Conservation (phyloP, 2,113 vertebrate species). For the Centropus bengalensis region DNA sequence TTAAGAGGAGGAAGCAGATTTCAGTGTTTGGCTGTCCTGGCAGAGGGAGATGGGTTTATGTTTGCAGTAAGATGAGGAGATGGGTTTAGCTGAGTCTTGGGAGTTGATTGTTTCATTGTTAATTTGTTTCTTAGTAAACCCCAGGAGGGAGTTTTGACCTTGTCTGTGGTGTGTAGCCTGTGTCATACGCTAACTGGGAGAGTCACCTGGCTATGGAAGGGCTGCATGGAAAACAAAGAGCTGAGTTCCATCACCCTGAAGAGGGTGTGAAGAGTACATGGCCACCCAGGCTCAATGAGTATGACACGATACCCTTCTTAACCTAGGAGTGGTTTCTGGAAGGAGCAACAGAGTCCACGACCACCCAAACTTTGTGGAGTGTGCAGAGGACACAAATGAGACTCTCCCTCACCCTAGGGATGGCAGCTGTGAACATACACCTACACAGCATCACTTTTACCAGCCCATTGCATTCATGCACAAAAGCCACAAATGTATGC, state of each 20-base stretch:
- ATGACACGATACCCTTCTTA: not conserved
- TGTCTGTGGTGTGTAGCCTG: not conserved
- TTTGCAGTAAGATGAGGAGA: not conserved
- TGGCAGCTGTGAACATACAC: slow-evolving; percentile 54
- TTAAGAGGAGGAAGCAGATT: slow-evolving; percentile 37
- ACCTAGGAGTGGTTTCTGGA: slow-evolving; percentile 46
- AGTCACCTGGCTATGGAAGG: not conserved
- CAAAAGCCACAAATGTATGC: not conserved
- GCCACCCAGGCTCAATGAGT: slow-evolving; percentile 50
- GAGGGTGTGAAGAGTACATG: slow-evolving; percentile 6
- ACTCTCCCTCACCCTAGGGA: slow-evolving; percentile 14
- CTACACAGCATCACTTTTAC: not conserved
- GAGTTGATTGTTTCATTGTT: slow-evolving; percentile 3
- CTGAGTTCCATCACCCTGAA: not conserved
- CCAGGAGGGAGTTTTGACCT: slow-evolving; percentile 23
- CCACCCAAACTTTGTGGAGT: slow-evolving; percentile 52
- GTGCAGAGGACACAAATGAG: not conserved
- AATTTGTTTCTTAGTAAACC: slow-evolving; percentile 6
- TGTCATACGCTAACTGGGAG: not conserved
- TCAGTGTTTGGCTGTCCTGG: slow-evolving; percentile 1
- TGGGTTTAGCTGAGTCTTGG: not conserved
- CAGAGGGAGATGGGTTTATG: not conserved
- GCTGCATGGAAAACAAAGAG: not conserved
- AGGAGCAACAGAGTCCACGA: not conserved
- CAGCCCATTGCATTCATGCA: not conserved